Conservation (phyloP, 2,113 vertebrate genomes). For the Cricetomys ansorgei region DNA sequence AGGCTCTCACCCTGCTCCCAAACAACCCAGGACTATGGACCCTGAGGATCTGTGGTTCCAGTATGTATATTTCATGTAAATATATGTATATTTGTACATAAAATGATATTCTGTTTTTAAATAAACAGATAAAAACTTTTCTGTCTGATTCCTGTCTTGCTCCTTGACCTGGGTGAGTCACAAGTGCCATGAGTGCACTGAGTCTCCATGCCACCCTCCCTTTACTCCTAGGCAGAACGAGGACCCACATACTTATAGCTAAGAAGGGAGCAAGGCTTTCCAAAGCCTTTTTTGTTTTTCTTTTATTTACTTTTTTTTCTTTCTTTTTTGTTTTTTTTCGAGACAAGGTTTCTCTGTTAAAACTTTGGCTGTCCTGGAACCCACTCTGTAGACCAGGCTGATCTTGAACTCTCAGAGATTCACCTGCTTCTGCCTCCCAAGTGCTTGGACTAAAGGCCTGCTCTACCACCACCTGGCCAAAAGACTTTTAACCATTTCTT, state of each 20-base stretch:
- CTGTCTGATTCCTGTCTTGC: conserved; percentile 30
- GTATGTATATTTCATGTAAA: conserved; percentile 79
- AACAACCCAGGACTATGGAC: conserved; percentile 10
- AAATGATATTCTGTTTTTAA: conserved; percentile 79
- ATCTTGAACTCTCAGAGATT: no score
- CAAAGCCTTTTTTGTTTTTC: no score
- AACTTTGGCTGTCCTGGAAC: no score
- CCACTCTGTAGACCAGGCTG: no score
- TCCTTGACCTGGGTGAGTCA: background rate
- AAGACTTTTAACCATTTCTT: background rate
- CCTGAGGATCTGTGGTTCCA: background rate
- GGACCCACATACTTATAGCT: background rate
- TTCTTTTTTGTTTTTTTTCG: no score
- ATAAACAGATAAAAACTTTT: conserved; percentile 78
- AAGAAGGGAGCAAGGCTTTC: background rate
- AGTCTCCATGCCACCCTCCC: background rate
- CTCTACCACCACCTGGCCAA: no score
- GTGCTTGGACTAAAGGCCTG: no score
- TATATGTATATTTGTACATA: conserved; percentile 80
- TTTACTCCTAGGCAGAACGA: background rate
- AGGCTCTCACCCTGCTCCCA: background rate
- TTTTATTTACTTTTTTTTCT: no score
- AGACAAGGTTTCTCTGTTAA: no score
- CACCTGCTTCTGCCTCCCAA: no score
- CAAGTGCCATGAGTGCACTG: rapidly evolving